Conservation (phyloP, 2,113 vertebrate genomes). For the Syrrhaptes paradoxus region DNA sequence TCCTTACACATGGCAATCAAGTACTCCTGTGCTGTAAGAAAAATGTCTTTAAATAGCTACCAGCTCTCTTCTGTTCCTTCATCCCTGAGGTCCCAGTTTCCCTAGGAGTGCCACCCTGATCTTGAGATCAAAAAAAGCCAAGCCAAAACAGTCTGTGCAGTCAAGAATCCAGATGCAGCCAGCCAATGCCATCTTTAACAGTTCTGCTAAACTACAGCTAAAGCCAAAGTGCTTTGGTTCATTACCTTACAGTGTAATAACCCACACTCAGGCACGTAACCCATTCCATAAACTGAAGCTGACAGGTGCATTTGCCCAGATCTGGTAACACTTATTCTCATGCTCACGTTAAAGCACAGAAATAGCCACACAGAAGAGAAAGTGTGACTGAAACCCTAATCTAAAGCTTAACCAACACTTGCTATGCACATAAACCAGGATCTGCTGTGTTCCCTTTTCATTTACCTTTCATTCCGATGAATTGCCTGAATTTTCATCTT, state of each 20-base stretch:
- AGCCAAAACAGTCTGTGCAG: background rate
- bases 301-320: background rate
- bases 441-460: background rate
- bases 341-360: background rate
- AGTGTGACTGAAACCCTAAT: background rate
- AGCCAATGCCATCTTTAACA: background rate
- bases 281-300: background rate
- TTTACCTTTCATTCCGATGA: background rate
- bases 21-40: background rate
- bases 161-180: background rate
- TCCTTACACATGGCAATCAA: background rate
- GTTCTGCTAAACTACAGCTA: background rate
- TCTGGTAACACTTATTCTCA: background rate
- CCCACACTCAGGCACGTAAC: background rate
- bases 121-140: background rate
- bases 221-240: background rate
- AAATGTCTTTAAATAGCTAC: background rate
- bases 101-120: rapidly evolving
- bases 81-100: background rate
- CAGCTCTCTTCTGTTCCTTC: background rate
- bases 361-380: background rate
- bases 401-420: background rate
- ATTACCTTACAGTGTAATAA: background rate
- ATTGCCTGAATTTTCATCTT: background rate
- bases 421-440: background rate